A percentile compares a stretch with the other conserved stretches of the same genome.
phyloP scores from a whole-genome alignment of 2,113 vertebrate genomes.

The Leucoraja erinaceus region DNA sequence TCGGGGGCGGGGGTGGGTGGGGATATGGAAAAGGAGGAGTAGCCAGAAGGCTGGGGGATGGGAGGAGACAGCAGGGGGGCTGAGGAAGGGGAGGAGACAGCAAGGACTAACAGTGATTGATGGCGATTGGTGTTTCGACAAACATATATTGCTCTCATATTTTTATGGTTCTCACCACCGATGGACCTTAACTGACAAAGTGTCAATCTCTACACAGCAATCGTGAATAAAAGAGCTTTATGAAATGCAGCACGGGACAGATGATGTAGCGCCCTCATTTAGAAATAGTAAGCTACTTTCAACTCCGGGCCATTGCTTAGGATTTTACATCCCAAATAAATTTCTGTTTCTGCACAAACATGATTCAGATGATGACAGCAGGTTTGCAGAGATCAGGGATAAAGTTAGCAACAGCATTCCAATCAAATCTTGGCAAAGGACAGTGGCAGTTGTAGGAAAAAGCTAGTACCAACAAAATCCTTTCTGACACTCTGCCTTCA shows the following conservation, averaged over 20 bases:
- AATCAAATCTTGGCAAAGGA: background rate
- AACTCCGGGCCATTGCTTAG: background rate
- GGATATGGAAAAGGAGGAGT: too few relatives aligned
- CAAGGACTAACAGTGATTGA: too few relatives aligned
- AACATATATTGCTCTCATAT: background rate
- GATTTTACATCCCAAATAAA: background rate
- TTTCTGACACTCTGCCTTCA: background rate
- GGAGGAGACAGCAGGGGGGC: too few relatives aligned
- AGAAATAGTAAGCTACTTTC: background rate
- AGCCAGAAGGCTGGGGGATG: too few relatives aligned
- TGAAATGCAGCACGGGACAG: background rate
- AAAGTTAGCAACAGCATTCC: background rate
- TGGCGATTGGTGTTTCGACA: background rate
- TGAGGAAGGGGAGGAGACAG: too few relatives aligned
- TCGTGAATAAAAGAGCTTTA: background rate
- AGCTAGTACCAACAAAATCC: background rate
- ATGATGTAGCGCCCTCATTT: background rate
- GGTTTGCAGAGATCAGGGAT: background rate
- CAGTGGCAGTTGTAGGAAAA: background rate
- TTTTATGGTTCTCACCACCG: background rate
- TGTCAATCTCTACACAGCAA: background rate
- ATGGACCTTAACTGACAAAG: background rate
- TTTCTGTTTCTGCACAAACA: background rate
- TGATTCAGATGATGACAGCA: background rate
- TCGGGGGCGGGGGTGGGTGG: too few relatives aligned